Evolutionary conservation across 2,888 invertebrate species (phyloP).

Genomic region (Ormia ochracea): DNA sequence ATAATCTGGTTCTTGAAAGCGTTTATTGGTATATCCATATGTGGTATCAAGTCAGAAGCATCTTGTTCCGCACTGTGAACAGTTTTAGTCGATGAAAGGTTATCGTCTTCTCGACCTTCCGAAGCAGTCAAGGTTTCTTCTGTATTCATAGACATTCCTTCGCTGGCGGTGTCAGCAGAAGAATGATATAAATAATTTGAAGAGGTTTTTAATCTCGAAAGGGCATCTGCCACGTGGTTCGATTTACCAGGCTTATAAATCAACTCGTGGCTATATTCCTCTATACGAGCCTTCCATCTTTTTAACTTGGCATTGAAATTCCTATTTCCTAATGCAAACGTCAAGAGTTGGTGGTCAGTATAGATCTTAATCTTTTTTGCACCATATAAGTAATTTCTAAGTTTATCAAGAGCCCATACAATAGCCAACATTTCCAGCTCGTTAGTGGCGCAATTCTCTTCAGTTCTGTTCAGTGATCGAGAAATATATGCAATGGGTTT

Average conservation of each 20-base stretch:
- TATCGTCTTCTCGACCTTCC: neutral
- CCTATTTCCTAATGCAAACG: neutral
- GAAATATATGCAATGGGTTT: too few relatives aligned
- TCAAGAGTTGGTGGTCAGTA: neutral
- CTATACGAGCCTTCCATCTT: neutral
- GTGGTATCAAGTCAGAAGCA: neutral
- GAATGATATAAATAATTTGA: neutral
- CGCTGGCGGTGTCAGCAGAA: too few relatives aligned
- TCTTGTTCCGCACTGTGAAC: neutral
- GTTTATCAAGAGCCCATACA: too few relatives aligned
- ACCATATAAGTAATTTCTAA: too few relatives aligned
- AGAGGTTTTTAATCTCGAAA: neutral
- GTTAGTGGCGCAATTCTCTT: too few relatives aligned
- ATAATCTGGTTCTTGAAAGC: too few relatives aligned
- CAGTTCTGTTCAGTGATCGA: too few relatives aligned
- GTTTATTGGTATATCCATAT: neutral
- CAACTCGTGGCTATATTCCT: neutral
- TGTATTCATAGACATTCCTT: too few relatives aligned
- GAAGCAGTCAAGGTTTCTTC: neutral
- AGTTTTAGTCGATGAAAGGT: neutral
- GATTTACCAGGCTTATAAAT: neutral
- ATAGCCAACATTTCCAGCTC: too few relatives aligned
- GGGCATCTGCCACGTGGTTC: neutral
- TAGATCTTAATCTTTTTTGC: neutral
- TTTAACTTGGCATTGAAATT: neutral